phyloP scores from a whole-genome alignment of 2,888 invertebrate species.

The Scaptomyza caliginosa region DNA sequence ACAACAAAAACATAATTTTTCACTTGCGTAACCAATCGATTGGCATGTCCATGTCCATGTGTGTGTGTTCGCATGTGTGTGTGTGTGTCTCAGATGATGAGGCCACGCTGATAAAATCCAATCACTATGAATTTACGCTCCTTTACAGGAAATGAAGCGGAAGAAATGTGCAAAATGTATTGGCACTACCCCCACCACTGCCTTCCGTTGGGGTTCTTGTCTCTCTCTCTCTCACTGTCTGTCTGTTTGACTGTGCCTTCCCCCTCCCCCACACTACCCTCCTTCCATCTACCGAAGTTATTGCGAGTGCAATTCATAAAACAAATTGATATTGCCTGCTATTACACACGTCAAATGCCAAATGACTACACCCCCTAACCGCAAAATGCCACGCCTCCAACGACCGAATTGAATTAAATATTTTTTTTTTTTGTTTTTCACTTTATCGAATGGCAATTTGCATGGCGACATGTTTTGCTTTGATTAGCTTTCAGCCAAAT shows the following conservation, averaged over 20 bases:
- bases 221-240: slow-evolving; percentile 11
- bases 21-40: slow-evolving; percentile 80
- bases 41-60: slow-evolving; percentile 56
- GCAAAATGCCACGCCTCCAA: slow-evolving; percentile 39
- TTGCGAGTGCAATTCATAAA: slow-evolving; percentile 79
- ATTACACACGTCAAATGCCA: slow-evolving; percentile 77
- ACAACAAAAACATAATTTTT: slow-evolving; percentile 73
- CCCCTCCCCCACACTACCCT: slow-evolving; percentile 23
- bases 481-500: slow-evolving; percentile 69
- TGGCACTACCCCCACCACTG: slow-evolving; percentile 44
- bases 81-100: slow-evolving; percentile 78
- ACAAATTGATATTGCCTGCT: slow-evolving; percentile 79
- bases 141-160: slow-evolving; percentile 79
- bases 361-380: slow-evolving; percentile 49
- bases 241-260: neutral
- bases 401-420: slow-evolving; percentile 75
- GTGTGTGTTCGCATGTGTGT: neutral
- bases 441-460: slow-evolving; percentile 63
- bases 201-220: slow-evolving; percentile 39
- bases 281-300: slow-evolving; percentile 70
- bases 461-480: slow-evolving; percentile 68
- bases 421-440: slow-evolving; percentile 56
- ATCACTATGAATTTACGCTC: slow-evolving; percentile 80
- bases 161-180: slow-evolving; percentile 80
- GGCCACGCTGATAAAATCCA: slow-evolving; percentile 78